phyloP scores from a whole-genome alignment of 2,888 invertebrate genomes.

The Apodemia duryi region DNA sequence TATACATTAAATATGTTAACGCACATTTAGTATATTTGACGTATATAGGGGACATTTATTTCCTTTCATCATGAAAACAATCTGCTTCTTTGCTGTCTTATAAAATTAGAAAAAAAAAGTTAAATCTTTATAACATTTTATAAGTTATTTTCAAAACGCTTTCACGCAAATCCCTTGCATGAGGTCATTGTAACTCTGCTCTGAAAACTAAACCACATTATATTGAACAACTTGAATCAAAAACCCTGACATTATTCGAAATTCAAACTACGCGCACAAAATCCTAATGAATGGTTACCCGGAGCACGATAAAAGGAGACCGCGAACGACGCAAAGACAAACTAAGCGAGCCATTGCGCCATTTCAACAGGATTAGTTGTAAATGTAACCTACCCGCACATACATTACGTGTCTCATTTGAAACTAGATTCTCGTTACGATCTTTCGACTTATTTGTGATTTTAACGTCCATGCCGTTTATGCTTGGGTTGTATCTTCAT shows the following conservation, averaged over 20 bases:
- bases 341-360: constrained; percentile 35
- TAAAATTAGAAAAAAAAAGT: too few species aligned
- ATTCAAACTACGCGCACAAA: constrained; percentile 31
- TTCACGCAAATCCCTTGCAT: background rate
- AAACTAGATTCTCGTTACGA: constrained; percentile 5
- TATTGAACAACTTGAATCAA: constrained; percentile 30
- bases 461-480: background rate
- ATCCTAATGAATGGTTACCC: constrained; percentile 35
- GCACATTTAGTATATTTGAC: too few species aligned
- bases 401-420: constrained; percentile 3
- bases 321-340: constrained; percentile 42
- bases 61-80: too few species aligned
- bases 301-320: constrained; percentile 51
- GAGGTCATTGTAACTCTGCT: constrained; percentile 20
- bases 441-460: constrained; percentile 7
- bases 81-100: too few species aligned
- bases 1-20: too few species aligned
- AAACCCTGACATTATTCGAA: constrained; percentile 30
- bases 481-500: background rate
- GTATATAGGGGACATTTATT: too few species aligned
- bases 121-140: too few species aligned
- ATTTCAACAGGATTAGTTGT: constrained; percentile 36
- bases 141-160: background rate
- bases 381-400: constrained; percentile 29
- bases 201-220: constrained; percentile 22